Percentiles rank a stretch among this genome's conserved stretches.
Conservation (phyloP, 2,113 vertebrate genomes). For the Esox niger region DNA sequence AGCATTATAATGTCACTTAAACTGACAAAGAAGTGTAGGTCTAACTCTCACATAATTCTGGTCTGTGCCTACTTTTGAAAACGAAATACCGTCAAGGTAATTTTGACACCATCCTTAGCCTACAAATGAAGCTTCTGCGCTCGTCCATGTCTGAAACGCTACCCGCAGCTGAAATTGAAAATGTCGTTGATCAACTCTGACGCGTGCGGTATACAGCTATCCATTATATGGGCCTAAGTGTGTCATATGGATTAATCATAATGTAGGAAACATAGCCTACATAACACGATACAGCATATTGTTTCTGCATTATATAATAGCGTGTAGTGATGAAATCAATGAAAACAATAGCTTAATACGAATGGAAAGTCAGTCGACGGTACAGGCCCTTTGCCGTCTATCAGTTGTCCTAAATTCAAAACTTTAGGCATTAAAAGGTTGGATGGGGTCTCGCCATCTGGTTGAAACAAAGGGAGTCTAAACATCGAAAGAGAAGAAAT, state of each 20-base stretch:
- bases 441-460: conserved; percentile 87
- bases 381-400: conserved; percentile 3
- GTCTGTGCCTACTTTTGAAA: no score
- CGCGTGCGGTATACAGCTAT: not conserved
- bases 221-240: not conserved
- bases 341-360: not conserved
- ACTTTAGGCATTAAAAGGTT: conserved; percentile 42
- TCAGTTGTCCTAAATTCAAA: conserved; percentile 12
- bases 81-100: no score
- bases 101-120: no score
- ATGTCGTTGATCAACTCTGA: not conserved
- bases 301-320: conserved; percentile 12
- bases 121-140: no score
- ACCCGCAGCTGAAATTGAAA: not conserved
- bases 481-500: conserved; percentile 69
- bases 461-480: conserved; percentile 74
- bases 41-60: no score
- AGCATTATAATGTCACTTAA: no score
- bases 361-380: not conserved
- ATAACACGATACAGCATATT: conserved; percentile 7
- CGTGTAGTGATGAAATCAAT: conserved; percentile 40
- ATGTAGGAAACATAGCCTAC: conserved; percentile 19
- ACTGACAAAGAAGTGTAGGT: no score
- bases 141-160: not conserved
- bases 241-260: not conserved